Base-by-base conservation (phyloP, 2,113 vertebrate species). In the Chloropsis hardwickii region DNA sequence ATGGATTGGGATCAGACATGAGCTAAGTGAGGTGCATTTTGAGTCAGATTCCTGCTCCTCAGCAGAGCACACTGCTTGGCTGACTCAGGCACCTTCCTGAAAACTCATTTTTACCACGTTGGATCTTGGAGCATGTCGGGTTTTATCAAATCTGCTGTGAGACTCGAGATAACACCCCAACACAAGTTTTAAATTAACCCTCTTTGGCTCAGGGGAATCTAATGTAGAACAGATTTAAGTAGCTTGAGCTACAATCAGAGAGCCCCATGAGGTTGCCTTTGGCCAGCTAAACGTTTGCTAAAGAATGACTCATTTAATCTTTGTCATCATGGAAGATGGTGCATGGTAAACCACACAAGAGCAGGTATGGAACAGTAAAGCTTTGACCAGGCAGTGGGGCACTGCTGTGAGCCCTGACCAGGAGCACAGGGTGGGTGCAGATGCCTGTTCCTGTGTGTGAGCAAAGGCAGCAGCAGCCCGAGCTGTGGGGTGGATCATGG, bases 1-100 rank as follows among this genome's bases (percentile, higher is more conserved):
- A 97, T 81, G 94, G 83, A 93, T 37, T 51, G 4, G 58, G n/a
- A 82, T 93, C 93, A 96, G 86, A 95, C 88, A 56, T 90, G 93
- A 95, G 18, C 72, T 95, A 71, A 94, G 57, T 0, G 13, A 92
- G 86, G 61, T 64, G 48, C 16, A 8, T 64, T 95, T 84, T 29
- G 77, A 93, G 51, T 47, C 60, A 33, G 76, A 78, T 81, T 78
- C 33, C 48, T 19, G 14, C 53, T 40, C 40, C 83, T 57, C 87
- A 33, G 56, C 47, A 61, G 47, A 81, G 37, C 60, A 66, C 56
- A 1, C 51, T 73, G 56, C 58, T 88, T 65, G 91, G 28, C 80
- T 93, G 35, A 11, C 31, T 71, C 39, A 45, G 56, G 62, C 78
- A 28, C 28, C 64, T 81, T 44, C 72, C 40, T 39, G 58, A 80